Evolutionary conservation across 2,888 invertebrate genomes (phyloP), one percentile per base, ranked within the genome.

Genomic region (Cryptocheilus praepositus): DNA sequence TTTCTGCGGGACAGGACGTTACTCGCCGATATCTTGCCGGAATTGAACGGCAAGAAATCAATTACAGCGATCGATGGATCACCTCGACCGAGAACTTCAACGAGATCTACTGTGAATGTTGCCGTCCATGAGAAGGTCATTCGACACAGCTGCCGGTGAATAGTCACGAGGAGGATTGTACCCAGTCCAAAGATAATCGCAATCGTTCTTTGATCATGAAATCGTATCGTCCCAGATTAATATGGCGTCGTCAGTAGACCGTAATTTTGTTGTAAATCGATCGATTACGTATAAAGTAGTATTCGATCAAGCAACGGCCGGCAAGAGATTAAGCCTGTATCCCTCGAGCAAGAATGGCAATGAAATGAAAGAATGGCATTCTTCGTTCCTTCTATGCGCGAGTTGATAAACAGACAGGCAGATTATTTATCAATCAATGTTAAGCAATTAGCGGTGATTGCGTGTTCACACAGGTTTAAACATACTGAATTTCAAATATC

Each of bases 401-500:
- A 1, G 11, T n/a, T 16, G 49, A 49, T 18, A 49, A 49, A 16
- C 5, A n/a, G 49, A 0, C n/a, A 51, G 51, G 63, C 28, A 52
- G 69, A 75, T 70, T 75, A 79, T 79, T 80, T 77, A 80, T 80
- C 78, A 75, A 78, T 73, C 60, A 69, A 66, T 61, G 66, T 80
- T 79, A 67, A 78, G 78, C 59, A 71, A 80, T 78, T 75, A 77
- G 64, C 71, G 70, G 49, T 73, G 75, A 75, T 73, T 71, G 71
- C 70, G 46, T 66, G 62, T 46, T 59, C 49, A 13, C 56, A 18
- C 49, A 43, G 25, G 45, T 16, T 43, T 43, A n/a, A 46, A 28
- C 21, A 54, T 55, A 55, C 45, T 52, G 22, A 19, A 46, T 11
- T 16, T 25, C 52, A 62, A 70, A 71, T 76, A 64, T 64, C 56